A percentile compares a stretch with the other conserved stretches of the same genome.
Conservation (phyloP, 2,797 vertebrate genomes). For the Vultur gryphus region DNA sequence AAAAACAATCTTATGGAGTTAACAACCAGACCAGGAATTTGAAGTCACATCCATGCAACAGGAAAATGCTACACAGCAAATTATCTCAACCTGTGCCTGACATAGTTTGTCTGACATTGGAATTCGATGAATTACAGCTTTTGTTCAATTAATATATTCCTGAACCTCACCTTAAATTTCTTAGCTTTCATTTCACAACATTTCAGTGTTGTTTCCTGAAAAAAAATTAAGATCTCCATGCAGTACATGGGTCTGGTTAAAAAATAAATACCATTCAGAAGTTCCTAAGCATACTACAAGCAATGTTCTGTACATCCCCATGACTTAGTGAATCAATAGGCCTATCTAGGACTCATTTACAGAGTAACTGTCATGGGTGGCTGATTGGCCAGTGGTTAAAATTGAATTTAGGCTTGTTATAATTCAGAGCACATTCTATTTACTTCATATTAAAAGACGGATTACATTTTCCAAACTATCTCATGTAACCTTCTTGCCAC, state of each 20-base stretch:
- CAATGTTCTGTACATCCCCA: background rate
- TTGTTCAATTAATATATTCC: background rate
- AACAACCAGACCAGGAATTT: background rate
- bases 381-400: background rate
- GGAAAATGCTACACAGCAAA: background rate
- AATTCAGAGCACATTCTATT: background rate
- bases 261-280: background rate
- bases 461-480: background rate
- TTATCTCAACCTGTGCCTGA: background rate
- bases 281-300: background rate
- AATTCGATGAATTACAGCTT: background rate
- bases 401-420: background rate
- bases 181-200: background rate
- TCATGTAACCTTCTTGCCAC: background rate
- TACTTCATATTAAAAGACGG: background rate
- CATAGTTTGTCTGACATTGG: background rate
- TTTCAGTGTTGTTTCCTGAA: background rate
- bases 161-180: background rate
- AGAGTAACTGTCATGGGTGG: background rate
- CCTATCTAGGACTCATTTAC: background rate
- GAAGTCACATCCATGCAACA: background rate
- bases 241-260: background rate
- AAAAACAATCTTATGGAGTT: background rate
- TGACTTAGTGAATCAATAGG: background rate
- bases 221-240: background rate